Evolutionary conservation across 2,888 invertebrate species (phyloP), one percentile per base, ranked within the genome.

Genomic region (Drepanosiphum platanoidis): DNA sequence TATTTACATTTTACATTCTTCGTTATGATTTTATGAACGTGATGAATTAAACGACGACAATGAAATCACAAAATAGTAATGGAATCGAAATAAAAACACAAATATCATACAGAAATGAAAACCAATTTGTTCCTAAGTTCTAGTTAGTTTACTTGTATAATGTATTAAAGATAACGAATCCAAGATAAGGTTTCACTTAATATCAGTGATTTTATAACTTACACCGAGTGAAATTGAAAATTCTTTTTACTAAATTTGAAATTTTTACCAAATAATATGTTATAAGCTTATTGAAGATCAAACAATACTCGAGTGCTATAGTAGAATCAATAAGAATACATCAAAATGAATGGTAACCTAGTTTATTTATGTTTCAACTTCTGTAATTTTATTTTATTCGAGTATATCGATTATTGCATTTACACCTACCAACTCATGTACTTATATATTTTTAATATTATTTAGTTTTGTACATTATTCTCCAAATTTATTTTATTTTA

Each of bases 281-380:
- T 77, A 7, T 64, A 11, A 64, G 39, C 0, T 30, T 1, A 9
- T 39, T 42, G 7, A 7, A 42, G 2, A 11, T 64, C 9, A 39
- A 11, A 27, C 27, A 42, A n/a, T 32, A 42, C 13, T 11, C 9
- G 7, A 30, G 30, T 30, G 27, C 11, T 64, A 7, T 9, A 42
- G 78, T 32, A 5, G 22, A 32, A 64, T 64, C 9, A 13, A 39
- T 64, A 27, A 61, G 11, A 42, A 30, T 32, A 36, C 27, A 0
- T 1, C 58, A 71, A 71, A 71, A 81, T 81, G 80, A 30, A 52
- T 70, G 68, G 80, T 81, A 58, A 81, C 27, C 22, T 36, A 30
- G 22, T 68, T 36, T 34, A 7, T 39, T 39, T 70, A 46, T 46
- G 18, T 22, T 22, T 0, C 22, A 52, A 52, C 22, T 52, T 52